phyloP scores from a whole-genome alignment of 2,113 vertebrate genomes.

The Chionis minor region DNA sequence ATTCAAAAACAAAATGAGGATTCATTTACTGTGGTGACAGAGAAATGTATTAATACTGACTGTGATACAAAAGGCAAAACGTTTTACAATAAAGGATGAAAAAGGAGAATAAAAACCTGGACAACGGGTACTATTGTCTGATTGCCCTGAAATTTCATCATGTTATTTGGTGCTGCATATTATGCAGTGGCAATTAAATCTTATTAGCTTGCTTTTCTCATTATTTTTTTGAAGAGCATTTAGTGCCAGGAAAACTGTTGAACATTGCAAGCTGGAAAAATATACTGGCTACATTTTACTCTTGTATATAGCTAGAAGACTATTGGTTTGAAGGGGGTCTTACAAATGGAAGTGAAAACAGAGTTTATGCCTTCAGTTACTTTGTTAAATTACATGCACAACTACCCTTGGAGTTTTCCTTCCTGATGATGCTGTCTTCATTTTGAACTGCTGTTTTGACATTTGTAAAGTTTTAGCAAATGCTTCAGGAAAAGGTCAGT shows the following conservation, averaged over 20 bases:
- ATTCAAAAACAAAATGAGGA: conserved; percentile 16
- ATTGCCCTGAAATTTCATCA: background rate
- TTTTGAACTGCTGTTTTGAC: conserved; percentile 58
- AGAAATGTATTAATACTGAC: conserved; percentile 13
- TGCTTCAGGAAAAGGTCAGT: conserved; percentile 69
- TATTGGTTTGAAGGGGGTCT: background rate
- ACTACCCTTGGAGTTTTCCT: conserved; percentile 23
- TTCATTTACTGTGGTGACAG: conserved; percentile 20
- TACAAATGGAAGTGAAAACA: background rate
- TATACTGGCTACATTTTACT: background rate
- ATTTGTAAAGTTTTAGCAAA: conserved; percentile 68
- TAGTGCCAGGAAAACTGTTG: background rate
- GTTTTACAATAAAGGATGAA: background rate
- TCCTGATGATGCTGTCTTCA: conserved; percentile 36
- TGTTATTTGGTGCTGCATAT: background rate
- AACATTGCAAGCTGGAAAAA: background rate
- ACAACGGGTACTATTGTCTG: background rate
- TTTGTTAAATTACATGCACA: conserved; percentile 24
- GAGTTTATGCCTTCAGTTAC: background rate
- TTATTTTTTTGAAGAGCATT: background rate
- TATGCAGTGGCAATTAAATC: background rate
- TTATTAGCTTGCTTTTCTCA: background rate
- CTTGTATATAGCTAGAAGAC: background rate
- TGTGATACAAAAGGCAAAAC: background rate
- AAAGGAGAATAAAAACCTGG: background rate